These are phyloP conservation scores for Chloropsis cyanopogon DNA, from an alignment of 2,113 vertebrate species.

Conservation along the genomic window DNA sequence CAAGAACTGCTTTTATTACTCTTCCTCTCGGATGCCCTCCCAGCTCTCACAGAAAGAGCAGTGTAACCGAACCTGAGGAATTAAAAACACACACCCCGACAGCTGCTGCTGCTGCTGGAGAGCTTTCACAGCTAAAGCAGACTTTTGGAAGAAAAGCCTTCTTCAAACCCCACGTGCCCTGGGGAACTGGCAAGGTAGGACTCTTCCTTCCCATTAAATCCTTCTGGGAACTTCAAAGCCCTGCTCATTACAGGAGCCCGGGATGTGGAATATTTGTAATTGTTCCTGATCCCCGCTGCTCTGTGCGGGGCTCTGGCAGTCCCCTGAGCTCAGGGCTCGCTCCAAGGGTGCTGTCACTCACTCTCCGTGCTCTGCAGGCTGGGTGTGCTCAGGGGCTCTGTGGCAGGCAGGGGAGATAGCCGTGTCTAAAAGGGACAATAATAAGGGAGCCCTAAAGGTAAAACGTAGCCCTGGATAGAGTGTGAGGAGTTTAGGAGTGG, in stretches of 20 bases:
- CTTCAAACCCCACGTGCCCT: background rate
- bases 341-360: background rate
- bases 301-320: background rate
- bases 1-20: background rate
- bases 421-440: background rate
- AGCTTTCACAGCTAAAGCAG: background rate
- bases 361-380: background rate
- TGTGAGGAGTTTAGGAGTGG: background rate
- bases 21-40: background rate
- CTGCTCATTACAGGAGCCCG: background rate
- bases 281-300: background rate
- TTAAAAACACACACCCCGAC: background rate
- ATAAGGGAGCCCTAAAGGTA: background rate
- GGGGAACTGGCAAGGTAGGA: background rate
- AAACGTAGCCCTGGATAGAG: background rate
- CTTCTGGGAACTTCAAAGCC: constrained; percentile 22
- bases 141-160: background rate
- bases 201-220: background rate
- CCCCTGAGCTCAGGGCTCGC: background rate
- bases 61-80: background rate
- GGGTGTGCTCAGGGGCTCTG: background rate
- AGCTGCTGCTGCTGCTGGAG: background rate
- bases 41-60: background rate
- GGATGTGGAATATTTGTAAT: background rate
- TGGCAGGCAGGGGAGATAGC: background rate